These are phyloP conservation scores for Megaustenia siamemsis DNA, from an alignment of 2,888 invertebrate genomes.

Conservation along the genomic window DNA sequence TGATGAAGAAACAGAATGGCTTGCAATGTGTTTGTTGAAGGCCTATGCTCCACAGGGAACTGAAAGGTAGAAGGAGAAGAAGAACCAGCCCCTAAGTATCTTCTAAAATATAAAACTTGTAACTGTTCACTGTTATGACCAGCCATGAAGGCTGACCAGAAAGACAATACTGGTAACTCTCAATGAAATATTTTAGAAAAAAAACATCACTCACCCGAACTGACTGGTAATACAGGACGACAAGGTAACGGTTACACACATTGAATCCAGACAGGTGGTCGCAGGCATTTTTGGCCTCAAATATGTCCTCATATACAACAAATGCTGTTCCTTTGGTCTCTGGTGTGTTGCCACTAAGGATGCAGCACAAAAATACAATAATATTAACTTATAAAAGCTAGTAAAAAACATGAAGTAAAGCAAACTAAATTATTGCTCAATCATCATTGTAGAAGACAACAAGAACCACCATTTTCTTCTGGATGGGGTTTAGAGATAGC, in stretches of 20 bases:
- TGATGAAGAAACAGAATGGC: too few relatives aligned
- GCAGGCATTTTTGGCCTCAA: constrained; percentile 99
- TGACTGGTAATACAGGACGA: constrained; percentile 83
- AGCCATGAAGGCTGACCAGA: neutral
- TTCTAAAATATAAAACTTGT: too few relatives aligned
- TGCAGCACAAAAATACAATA: neutral
- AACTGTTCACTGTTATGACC: too few relatives aligned
- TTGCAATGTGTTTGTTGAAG: too few relatives aligned
- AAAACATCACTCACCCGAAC: constrained; percentile 20
- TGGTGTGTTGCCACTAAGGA: constrained; percentile 94
- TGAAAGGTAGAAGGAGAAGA: neutral
- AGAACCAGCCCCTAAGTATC: neutral
- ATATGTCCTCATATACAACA: constrained; percentile 99
- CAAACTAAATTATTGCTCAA: too few relatives aligned
- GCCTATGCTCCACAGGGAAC: too few relatives aligned
- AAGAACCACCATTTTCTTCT: too few relatives aligned
- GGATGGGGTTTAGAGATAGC: too few relatives aligned
- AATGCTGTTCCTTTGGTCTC: constrained; percentile 99
- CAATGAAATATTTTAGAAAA: neutral
- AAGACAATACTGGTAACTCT: neutral
- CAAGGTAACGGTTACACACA: constrained; percentile 98
- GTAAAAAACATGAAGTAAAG: too few relatives aligned
- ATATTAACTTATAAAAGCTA: too few relatives aligned
- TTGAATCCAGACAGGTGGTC: constrained; percentile 99
- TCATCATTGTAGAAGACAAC: too few relatives aligned